Percentiles rank a stretch among this genome's conserved stretches.
Evolutionary conservation across 2,797 vertebrate species (phyloP).

Genomic region (Leucoraja ocellata): DNA sequence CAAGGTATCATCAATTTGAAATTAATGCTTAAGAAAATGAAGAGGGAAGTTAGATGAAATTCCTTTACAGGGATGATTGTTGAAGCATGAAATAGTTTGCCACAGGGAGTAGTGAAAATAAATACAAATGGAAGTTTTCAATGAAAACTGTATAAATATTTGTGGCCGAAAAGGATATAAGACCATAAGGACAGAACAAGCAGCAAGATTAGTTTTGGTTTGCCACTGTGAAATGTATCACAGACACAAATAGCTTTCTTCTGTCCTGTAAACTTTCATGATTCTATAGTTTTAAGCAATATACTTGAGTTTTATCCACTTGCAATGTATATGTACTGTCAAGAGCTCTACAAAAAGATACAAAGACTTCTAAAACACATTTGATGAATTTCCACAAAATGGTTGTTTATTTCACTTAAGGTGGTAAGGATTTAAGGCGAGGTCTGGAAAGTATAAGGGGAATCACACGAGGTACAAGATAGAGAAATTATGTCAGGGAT

Average conservation of each 20-base stretch:
- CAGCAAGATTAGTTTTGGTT: not conserved
- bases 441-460: not conserved
- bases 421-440: not conserved
- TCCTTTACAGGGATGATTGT: not conserved
- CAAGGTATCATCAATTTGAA: not conserved
- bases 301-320: not conserved
- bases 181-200: not conserved
- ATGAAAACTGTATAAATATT: not conserved
- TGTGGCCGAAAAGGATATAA: not conserved
- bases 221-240: not conserved
- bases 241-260: not conserved
- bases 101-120: not conserved
- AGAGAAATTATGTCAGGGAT: not conserved
- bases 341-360: not conserved
- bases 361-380: not conserved
- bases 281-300: not conserved
- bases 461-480: not conserved
- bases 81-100: not conserved
- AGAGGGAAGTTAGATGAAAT: not conserved
- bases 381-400: not conserved
- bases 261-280: not conserved
- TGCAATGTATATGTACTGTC: not conserved
- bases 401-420: not conserved
- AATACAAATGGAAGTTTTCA: not conserved
- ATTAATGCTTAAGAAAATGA: slow-evolving; percentile 1